Base-by-base conservation (phyloP, 64 coral and sea anemone species). In the Acropora yongei region DNA sequence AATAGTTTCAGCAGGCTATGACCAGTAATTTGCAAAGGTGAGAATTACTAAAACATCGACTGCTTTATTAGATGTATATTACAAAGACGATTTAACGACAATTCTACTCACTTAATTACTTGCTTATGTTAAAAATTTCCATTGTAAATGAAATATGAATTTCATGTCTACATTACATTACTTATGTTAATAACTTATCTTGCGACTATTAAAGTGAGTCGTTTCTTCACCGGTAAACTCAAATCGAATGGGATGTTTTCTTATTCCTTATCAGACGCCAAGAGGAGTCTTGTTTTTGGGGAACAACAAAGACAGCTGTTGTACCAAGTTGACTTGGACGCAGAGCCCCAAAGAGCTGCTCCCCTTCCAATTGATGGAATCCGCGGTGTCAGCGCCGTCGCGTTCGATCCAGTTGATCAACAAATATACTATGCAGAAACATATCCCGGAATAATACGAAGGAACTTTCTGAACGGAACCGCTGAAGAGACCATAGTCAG, bases 321-420 rank as follows among this genome's bases (percentile, higher is more conserved):
- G 57, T 83, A 44, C 61, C 80, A 83, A 46, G 80, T 83, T 45
- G 57, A 83, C 58, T 45, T 83, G 41, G 80, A 83, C 61, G 41
- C 39, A 44, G 3, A 43, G 5, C 55, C 55, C 8, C 11, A 66
- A 40, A 39, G 80, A 65, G 80, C 80, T 5, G 80, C 58, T 20
- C 80, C 80, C 4, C 57, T 83, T 40, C 80, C 80, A 1, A 83
- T 83, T 16, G 80, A 83, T 16, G 30, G 44, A 7, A 40, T 66
- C 41, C 58, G 57, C 45, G 80, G 80, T 20, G 12, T 67, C 1
- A 45, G 57, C 61, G 57, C 80, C 16, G 80, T 83, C 2, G 80
- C 57, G 7, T 83, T 83, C 8, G 80, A 83, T 65, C 80, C 80
- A 8, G 9, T 83, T n/a, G 80, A 83, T 7, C 2, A 66, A 18